These are phyloP conservation scores for Eumaeus atala DNA, from an alignment of 1,140 invertebrate species.

Conservation along the genomic window DNA sequence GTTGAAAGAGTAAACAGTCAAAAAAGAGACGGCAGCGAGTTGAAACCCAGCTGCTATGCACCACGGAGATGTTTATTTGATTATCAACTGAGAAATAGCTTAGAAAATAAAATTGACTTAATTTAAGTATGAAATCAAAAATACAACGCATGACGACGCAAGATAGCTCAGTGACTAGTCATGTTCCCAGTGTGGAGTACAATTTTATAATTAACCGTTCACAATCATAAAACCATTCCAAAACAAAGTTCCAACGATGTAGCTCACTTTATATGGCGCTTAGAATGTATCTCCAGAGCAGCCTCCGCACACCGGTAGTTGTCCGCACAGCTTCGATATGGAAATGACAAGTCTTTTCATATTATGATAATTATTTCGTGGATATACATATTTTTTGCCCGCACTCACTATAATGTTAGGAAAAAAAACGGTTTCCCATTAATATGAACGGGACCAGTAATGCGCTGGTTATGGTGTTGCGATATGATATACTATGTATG, in stretches of 20 bases:
- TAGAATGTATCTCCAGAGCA: neutral
- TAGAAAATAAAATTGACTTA: too few relatives aligned
- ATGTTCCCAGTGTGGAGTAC: neutral
- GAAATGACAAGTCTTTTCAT: slow-evolving; percentile 10
- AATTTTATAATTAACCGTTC: slow-evolving; percentile 4
- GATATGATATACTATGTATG: slow-evolving; percentile 4
- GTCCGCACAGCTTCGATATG: slow-evolving; percentile 2
- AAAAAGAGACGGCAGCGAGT: too few relatives aligned
- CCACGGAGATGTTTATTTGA: too few relatives aligned
- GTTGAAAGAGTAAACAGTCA: too few relatives aligned
- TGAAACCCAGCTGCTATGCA: too few relatives aligned
- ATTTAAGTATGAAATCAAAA: too few relatives aligned
- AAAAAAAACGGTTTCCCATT: too few relatives aligned
- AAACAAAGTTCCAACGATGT: slow-evolving; percentile 8
- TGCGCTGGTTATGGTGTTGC: neutral
- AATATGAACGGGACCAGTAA: neutral
- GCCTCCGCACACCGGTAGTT: neutral
- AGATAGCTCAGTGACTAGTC: too few relatives aligned
- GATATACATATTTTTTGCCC: slow-evolving; percentile 6
- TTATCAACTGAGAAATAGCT: too few relatives aligned
- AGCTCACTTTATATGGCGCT: slow-evolving; percentile 5
- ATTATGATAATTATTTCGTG: slow-evolving; percentile 10
- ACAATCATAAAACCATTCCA: slow-evolving; percentile 11
- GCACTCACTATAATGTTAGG: neutral
- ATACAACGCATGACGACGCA: too few relatives aligned